These are phyloP conservation scores for Dicycla oo DNA, from an alignment of 2,888 invertebrate species.

Conservation along the genomic window DNA sequence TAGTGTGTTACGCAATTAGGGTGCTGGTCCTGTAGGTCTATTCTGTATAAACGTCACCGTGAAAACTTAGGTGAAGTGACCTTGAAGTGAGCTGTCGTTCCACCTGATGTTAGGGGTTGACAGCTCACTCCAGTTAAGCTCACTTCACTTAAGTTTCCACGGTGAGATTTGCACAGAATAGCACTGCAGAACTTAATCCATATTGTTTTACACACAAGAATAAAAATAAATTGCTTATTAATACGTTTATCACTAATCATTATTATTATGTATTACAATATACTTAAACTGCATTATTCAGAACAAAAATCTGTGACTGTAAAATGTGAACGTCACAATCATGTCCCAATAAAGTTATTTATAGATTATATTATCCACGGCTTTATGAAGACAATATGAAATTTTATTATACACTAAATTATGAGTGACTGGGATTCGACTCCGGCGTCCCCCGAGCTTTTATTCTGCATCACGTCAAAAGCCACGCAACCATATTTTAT, in stretches of 20 bases:
- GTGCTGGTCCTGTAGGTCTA: too few relatives aligned
- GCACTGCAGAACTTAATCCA: too few relatives aligned
- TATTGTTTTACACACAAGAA: not conserved
- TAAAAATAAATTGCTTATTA: not conserved
- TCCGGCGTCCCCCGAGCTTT: conserved; percentile 34
- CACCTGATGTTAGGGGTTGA: too few relatives aligned
- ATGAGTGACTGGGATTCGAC: conserved; percentile 52
- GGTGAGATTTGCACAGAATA: too few relatives aligned
- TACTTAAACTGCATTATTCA: conserved; percentile 3
- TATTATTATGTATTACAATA: not conserved
- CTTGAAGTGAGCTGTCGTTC: too few relatives aligned
- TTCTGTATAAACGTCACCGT: too few relatives aligned
- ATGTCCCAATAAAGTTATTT: conserved; percentile 44
- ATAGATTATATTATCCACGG: conserved; percentile 45
- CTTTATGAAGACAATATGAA: conserved; percentile 51
- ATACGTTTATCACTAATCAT: not conserved
- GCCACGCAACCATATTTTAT: conserved; percentile 55
- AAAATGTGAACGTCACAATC: conserved; percentile 31
- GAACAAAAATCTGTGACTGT: conserved; percentile 28
- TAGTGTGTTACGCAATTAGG: too few relatives aligned
- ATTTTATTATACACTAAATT: conserved; percentile 61
- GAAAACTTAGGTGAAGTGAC: too few relatives aligned
- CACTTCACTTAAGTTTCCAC: too few relatives aligned
- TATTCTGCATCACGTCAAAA: conserved; percentile 55
- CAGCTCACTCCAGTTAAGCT: too few relatives aligned